Conservation (phyloP, 92 coral and sea anemone species). For the Porites divaricata region DNA sequence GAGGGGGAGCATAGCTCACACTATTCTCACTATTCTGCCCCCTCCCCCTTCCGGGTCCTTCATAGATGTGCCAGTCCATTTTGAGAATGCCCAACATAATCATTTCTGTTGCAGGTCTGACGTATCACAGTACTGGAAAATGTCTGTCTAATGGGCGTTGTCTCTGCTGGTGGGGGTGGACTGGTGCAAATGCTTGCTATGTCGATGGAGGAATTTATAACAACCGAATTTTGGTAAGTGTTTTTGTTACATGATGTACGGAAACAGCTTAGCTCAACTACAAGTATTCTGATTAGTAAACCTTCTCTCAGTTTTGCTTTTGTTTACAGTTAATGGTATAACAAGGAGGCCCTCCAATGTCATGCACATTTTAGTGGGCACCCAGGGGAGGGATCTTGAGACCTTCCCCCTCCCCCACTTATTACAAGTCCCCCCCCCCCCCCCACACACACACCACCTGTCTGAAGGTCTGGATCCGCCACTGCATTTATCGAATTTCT, state of each 20-base stretch:
- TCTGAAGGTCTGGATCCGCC: too few relatives aligned
- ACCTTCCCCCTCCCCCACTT: too few relatives aligned
- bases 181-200: slow-evolving; percentile 87
- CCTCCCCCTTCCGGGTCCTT: too few relatives aligned
- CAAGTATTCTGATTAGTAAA: background rate
- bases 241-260: background rate
- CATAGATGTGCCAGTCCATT: too few relatives aligned
- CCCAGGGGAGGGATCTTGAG: too few relatives aligned
- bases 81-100: background rate
- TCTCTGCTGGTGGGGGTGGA: slow-evolving; percentile 99
- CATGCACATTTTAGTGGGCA: too few relatives aligned
- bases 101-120: background rate
- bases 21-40: too few relatives aligned
- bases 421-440: too few relatives aligned
- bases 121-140: slow-evolving; percentile 45
- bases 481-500: too few relatives aligned
- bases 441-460: too few relatives aligned
- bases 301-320: too few relatives aligned
- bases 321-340: background rate
- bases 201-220: slow-evolving; percentile 63
- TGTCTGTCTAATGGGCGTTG: slow-evolving; percentile 87
- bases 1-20: too few relatives aligned
- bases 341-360: background rate
- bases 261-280: background rate
- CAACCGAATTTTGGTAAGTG: slow-evolving; percentile 84